phyloP scores from a whole-genome alignment of 1,140 invertebrate genomes.

The Eubasilissa regina region DNA sequence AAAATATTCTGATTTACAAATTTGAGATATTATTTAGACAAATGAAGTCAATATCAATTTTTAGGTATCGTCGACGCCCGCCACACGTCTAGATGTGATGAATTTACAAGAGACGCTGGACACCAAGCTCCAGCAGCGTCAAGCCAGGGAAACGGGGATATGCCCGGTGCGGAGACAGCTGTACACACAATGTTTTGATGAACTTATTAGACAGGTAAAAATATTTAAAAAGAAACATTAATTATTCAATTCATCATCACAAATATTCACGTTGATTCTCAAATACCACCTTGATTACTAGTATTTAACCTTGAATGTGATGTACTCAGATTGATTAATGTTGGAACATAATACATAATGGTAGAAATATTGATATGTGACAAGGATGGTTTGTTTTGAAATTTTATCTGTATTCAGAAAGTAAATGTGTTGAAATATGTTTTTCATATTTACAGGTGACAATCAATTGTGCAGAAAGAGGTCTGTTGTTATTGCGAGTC shows the following conservation, averaged over 20 bases:
- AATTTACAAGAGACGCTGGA: constrained; percentile 97
- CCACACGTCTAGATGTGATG: constrained; percentile 94
- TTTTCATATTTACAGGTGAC: constrained; percentile 82
- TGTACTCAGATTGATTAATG: no score
- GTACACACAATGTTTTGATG: constrained; percentile 97
- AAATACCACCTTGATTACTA: no score
- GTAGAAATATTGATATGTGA: no score
- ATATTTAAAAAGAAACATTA: neutral
- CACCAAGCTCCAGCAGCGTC: constrained; percentile 89
- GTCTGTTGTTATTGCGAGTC: constrained; percentile 92
- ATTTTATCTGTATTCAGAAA: no score
- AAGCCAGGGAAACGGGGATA: constrained; percentile 96
- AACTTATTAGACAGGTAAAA: constrained; percentile 69
- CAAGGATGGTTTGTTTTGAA: no score
- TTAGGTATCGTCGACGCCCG: constrained; percentile 93
- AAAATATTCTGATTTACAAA: no score
- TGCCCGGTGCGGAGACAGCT: constrained; percentile 95
- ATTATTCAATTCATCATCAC: no score
- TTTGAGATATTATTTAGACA: no score
- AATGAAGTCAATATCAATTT: neutral
- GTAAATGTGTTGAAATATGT: neutral
- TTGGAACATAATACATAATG: no score
- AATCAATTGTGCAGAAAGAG: constrained; percentile 97
- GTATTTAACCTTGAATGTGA: no score
- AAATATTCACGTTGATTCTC: no score